A percentile compares a stretch with the other conserved stretches of the same genome.
These are phyloP conservation scores for Drosophila ogumai DNA, from an alignment of 1,140 invertebrate genomes.

Conservation along the genomic window DNA sequence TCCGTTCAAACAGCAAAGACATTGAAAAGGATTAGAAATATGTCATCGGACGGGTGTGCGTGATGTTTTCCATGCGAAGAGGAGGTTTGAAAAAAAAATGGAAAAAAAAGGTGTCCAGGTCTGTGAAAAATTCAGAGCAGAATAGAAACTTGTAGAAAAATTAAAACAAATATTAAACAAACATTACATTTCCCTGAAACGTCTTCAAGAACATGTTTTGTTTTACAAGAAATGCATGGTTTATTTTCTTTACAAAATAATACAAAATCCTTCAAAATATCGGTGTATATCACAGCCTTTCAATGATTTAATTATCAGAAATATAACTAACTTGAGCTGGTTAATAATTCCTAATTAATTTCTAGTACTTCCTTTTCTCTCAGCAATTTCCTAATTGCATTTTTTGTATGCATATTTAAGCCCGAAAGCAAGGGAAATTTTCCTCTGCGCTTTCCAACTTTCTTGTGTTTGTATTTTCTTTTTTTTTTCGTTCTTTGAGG, in stretches of 20 bases:
- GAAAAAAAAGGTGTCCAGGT: conserved; percentile 9
- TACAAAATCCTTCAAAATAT: too few relatives aligned
- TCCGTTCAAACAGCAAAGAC: conserved; percentile 22
- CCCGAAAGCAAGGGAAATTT: background rate
- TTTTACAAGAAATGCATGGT: too few relatives aligned
- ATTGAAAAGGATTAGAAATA: conserved; percentile 37
- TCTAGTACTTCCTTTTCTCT: too few relatives aligned
- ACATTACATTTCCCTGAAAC: too few relatives aligned
- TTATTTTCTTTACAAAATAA: too few relatives aligned
- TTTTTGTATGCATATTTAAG: background rate
- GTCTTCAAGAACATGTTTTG: too few relatives aligned
- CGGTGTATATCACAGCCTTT: too few relatives aligned
- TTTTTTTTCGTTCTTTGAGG: background rate
- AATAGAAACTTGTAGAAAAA: too few relatives aligned
- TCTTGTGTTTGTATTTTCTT: background rate
- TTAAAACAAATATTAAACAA: background rate
- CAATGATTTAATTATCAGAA: too few relatives aligned
- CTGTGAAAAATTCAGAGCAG: background rate
- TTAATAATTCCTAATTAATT: too few relatives aligned
- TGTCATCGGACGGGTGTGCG: conserved; percentile 29
- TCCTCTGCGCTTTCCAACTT: background rate
- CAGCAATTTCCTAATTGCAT: background rate
- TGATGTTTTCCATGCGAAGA: conserved; percentile 12
- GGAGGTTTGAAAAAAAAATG: background rate
- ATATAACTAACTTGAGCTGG: too few relatives aligned